A percentile compares a stretch with the other conserved stretches of the same genome.
These are phyloP conservation scores for Dryoscopus gambensis DNA, from an alignment of 2,113 vertebrate genomes.

Conservation along the genomic window DNA sequence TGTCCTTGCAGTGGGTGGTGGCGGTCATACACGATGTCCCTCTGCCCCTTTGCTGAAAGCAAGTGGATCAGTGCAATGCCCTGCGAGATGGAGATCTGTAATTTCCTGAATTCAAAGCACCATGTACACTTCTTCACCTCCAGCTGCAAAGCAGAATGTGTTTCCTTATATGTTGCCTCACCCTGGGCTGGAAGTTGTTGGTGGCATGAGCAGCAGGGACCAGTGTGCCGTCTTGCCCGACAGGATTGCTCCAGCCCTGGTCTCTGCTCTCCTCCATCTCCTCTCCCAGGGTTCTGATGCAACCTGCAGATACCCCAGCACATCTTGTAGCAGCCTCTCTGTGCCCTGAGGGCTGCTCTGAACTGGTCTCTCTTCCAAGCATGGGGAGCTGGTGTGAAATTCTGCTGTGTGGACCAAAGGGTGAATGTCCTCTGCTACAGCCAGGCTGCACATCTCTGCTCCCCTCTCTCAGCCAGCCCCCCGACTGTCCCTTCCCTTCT, in stretches of 20 bases:
- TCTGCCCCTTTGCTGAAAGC: neutral
- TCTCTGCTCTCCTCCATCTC: neutral
- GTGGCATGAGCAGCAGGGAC: neutral
- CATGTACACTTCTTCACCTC: neutral
- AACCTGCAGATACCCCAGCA: accelerated
- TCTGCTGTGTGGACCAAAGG: too few species aligned
- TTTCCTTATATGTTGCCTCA: neutral
- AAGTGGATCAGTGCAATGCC: neutral
- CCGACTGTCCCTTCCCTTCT: neutral
- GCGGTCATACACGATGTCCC: neutral
- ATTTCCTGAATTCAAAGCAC: neutral
- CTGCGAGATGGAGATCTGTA: neutral
- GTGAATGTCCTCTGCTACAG: neutral
- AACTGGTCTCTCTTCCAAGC: neutral
- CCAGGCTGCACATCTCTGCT: neutral
- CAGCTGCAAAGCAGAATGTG: neutral
- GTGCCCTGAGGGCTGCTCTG: neutral
- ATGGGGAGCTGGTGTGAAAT: neutral
- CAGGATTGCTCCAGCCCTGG: neutral
- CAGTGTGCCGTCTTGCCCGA: neutral
- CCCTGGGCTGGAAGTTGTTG: neutral
- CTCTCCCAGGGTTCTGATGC: neutral
- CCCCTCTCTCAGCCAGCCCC: neutral
- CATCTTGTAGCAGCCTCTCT: neutral
- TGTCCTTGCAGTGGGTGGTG: neutral